A percentile compares a stretch with the other conserved stretches of the same genome.
Evolutionary conservation across 2,113 vertebrate species (phyloP).

Genomic region (Sylvicapra grimmia): DNA sequence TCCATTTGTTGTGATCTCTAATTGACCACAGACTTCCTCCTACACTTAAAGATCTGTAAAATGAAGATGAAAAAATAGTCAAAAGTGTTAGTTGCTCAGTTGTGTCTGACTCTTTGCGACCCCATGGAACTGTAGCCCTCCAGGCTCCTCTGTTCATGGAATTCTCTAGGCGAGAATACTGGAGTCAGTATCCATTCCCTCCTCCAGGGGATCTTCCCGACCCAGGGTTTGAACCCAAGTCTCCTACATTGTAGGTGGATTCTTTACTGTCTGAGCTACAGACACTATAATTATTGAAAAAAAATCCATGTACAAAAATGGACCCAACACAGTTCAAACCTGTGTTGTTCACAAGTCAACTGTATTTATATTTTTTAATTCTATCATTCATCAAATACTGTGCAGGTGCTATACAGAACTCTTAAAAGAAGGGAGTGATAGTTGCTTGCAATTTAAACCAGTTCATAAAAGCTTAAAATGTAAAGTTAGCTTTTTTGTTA

Average conservation of each 20-base stretch:
- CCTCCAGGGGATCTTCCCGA: not conserved
- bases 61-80: not conserved
- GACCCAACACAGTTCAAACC: not conserved
- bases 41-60: not conserved
- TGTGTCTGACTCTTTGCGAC: not conserved
- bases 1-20: not conserved
- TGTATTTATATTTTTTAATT: not conserved
- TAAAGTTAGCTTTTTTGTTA: slow-evolving; percentile 36
- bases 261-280: not conserved
- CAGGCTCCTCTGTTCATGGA: not conserved
- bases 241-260: not conserved
- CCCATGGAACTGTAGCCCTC: not conserved
- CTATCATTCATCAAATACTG: not conserved
- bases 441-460: slow-evolving; percentile 16
- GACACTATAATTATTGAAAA: not conserved
- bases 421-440: not conserved
- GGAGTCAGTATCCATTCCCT: not conserved
- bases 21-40: not conserved
- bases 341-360: not conserved
- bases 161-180: not conserved
- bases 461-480: not conserved
- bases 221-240: not conserved
- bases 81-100: not conserved
- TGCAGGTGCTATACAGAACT: not conserved
- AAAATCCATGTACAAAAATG: not conserved